A percentile compares a stretch with the other conserved stretches of the same genome.
These are phyloP conservation scores for Thryonomys swinderianus DNA, from an alignment of 2,113 vertebrate species.

Conservation along the genomic window DNA sequence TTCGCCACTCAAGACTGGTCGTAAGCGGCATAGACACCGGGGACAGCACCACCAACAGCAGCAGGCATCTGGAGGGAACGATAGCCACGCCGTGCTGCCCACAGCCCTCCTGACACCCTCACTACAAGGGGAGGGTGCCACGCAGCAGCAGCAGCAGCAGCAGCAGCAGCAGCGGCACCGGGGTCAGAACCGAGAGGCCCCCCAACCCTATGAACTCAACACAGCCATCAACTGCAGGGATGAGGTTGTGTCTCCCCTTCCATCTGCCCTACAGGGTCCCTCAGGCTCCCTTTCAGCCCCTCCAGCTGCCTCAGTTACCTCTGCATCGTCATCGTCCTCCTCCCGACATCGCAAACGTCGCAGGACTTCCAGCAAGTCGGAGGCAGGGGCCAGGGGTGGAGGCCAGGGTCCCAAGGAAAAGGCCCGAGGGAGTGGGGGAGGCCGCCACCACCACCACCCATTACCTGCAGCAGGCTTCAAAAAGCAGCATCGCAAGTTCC, in stretches of 20 bases:
- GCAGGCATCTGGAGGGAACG: conserved; percentile 75
- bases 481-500: conserved; percentile 87
- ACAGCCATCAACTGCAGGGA: conserved; percentile 94
- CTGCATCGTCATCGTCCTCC: conserved; percentile 68
- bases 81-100: conserved; percentile 69
- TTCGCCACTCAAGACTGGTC: conserved; percentile 88
- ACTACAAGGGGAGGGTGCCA: conserved; percentile 64
- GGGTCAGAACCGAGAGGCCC: conserved; percentile 80
- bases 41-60: conserved; percentile 83
- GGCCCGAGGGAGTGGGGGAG: conserved; percentile 58
- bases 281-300: conserved; percentile 76
- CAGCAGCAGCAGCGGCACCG: conserved; percentile 50
- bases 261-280: conserved; percentile 84
- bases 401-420: conserved; percentile 71
- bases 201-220: conserved; percentile 93
- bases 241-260: conserved; percentile 89
- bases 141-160: conserved; percentile 42
- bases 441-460: conserved; percentile 64
- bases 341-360: conserved; percentile 88
- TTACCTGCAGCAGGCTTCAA: conserved; percentile 76
- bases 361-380: conserved; percentile 88
- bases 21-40: conserved; percentile 90
- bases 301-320: conserved; percentile 71
- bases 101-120: conserved; percentile 66
- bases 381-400: conserved; percentile 71